Evolutionary conservation across 2,888 invertebrate species (phyloP), one percentile per base, ranked within the genome.

Genomic region (Hyposoter dolosus): DNA sequence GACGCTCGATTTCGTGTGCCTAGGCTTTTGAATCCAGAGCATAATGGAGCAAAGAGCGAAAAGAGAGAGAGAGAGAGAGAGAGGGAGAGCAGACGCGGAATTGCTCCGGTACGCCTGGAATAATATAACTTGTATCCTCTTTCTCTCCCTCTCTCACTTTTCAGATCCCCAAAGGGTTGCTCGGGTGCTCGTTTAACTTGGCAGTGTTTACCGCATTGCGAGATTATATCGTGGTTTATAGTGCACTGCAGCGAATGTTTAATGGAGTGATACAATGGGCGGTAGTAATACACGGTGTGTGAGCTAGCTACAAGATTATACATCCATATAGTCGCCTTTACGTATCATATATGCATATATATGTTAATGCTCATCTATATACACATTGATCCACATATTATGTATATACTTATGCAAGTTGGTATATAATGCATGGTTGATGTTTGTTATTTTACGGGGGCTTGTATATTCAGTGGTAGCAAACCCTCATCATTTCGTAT

Each of bases 201-300:
- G 89, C 90, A 89, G 87, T 93, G 92, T 92, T 93, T 93, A 93
- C 92, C 91, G 93, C 92, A 92, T 92, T 91, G 92, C 89, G 90
- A 93, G 90, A 90, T 92, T 92, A 91, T 92, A 92, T 92, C 91
- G 89, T 91, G 90, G 90, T 92, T 92, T 92, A 92, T 93, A 90
- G 92, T 89, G 88, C 90, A 89, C 90, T 91, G 91, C 92, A 92
- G 90, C 90, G 91, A 92, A 92, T 93, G 92, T 92, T 93, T 92
- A 93, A 93, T 92, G 92, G 92, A 92, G 91, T 91, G 92, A 91
- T 91, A 91, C 90, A 92, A 93, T 91, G 88, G 90, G 86, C 77
- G 76, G 77, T 74, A 78, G 82, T 81, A 79, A 65, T 56, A 69
- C 56, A 80, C 47, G 76, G 72, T 69, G 65, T 69, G 50, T 77